Conservation (phyloP, 2,888 invertebrate species). For the Encarsia formosa region DNA sequence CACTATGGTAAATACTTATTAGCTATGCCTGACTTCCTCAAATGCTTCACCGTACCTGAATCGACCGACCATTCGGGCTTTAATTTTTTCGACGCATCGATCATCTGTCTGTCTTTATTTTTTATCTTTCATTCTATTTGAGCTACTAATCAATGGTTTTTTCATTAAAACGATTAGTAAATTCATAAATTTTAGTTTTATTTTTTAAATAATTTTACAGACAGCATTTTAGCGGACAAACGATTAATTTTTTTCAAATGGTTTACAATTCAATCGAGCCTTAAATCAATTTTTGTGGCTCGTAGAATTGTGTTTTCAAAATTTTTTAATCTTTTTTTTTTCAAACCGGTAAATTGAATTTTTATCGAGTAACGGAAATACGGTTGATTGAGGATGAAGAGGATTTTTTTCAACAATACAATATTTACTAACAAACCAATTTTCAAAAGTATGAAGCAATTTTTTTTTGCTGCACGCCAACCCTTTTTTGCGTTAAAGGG, state of each 20-base stretch:
- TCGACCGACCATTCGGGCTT: slow-evolving; percentile 49
- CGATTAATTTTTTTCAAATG: no score
- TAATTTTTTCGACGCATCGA: slow-evolving; percentile 29
- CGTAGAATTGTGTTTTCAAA: slow-evolving; percentile 13
- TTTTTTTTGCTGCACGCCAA: slow-evolving; percentile 16
- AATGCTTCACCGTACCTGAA: slow-evolving; percentile 52
- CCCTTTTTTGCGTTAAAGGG: slow-evolving; percentile 24
- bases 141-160: no score
- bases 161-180: no score
- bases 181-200: no score
- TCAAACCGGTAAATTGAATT: slow-evolving; percentile 2
- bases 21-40: slow-evolving; percentile 51
- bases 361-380: slow-evolving; percentile 5
- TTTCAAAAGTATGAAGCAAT: slow-evolving; percentile 15
- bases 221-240: no score
- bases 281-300: slow-evolving; percentile 11
- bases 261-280: no score
- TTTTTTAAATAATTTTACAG: no score
- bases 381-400: slow-evolving; percentile 18
- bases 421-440: slow-evolving; percentile 20
- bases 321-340: slow-evolving; percentile 20
- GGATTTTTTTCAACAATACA: slow-evolving; percentile 16
- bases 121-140: no score
- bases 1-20: slow-evolving; percentile 51
- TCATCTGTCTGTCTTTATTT: slow-evolving; percentile 30